These are phyloP conservation scores for Psittacara wagleri DNA, from an alignment of 2,113 vertebrate genomes.

Conservation along the genomic window DNA sequence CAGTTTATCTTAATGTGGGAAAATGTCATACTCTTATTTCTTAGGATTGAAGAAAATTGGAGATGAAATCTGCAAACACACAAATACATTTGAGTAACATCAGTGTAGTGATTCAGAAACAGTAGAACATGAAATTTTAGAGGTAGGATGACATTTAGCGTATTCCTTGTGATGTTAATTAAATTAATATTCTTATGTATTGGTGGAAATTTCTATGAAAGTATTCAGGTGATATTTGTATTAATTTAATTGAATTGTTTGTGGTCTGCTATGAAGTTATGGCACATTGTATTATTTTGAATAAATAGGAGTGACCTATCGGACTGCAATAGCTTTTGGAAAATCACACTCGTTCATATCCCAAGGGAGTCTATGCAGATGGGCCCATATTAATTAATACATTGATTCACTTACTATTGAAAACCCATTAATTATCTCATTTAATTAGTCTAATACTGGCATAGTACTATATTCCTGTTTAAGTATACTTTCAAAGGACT, in stretches of 20 bases:
- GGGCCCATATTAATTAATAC: background rate
- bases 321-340: background rate
- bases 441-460: background rate
- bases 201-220: background rate
- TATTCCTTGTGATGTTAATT: background rate
- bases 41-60: conserved; percentile 39
- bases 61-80: conserved; percentile 33
- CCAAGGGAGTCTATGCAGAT: background rate
- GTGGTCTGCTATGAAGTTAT: background rate
- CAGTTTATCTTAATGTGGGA: conserved; percentile 65
- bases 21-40: conserved; percentile 45
- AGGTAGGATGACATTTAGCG: background rate
- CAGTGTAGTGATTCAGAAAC: background rate
- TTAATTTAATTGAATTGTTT: background rate
- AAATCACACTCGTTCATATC: background rate
- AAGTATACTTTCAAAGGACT: background rate
- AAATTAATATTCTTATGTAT: background rate
- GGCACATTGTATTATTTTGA: background rate
- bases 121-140: background rate
- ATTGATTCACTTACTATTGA: background rate
- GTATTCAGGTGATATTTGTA: background rate
- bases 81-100: background rate
- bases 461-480: background rate
- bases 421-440: background rate
- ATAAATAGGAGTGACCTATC: background rate